Percentiles rank a stretch among this genome's conserved stretches.
Conservation (phyloP, 2,888 invertebrate species). For the Conomelus anceps region DNA sequence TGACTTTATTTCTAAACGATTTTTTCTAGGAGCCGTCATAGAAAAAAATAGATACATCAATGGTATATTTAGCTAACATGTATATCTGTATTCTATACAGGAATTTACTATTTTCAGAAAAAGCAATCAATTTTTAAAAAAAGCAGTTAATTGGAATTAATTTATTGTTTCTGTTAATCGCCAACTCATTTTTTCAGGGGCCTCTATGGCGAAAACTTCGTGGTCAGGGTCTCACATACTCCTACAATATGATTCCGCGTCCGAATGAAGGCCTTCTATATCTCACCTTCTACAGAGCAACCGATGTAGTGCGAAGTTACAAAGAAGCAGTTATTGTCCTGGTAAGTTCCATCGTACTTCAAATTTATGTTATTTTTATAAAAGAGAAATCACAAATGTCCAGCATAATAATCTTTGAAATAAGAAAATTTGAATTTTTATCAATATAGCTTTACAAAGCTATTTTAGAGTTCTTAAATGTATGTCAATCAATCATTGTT, state of each 20-base stretch:
- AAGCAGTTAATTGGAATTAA: not conserved
- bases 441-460: no score
- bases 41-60: no score
- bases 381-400: not conserved
- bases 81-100: no score
- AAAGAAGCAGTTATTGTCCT: constrained; percentile 67
- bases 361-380: not conserved
- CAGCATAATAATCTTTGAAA: no score
- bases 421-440: no score
- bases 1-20: no score
- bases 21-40: no score
- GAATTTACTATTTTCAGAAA: not conserved
- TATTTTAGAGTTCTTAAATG: no score
- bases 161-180: not conserved
- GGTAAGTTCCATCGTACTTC: constrained; percentile 44
- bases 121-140: not conserved
- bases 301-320: constrained; percentile 73
- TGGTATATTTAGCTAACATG: not conserved
- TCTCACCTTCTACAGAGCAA: constrained; percentile 66
- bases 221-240: constrained; percentile 79
- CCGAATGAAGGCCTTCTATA: constrained; percentile 63
- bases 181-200: constrained; percentile 50
- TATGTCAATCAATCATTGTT: no score
- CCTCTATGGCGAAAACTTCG: constrained; percentile 84
- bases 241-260: constrained; percentile 58